Evolutionary conservation across 2,797 vertebrate genomes (phyloP).

Genomic region (Muscicapa striata): DNA sequence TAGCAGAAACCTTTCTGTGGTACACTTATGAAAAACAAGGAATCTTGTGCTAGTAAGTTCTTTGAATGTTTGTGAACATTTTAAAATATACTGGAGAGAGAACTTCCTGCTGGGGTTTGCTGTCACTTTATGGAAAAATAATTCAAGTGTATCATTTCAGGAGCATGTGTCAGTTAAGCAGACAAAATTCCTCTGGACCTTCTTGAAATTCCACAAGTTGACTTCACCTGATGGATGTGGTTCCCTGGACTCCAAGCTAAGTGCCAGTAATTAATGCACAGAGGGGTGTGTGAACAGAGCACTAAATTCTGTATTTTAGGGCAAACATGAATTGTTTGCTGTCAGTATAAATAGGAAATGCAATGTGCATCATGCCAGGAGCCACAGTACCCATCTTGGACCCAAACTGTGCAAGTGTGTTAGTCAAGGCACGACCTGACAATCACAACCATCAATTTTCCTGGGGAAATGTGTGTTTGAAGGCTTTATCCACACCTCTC

Average conservation of each 20-base stretch:
- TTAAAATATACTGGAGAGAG: neutral
- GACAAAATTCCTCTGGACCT: neutral
- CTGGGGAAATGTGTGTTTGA: neutral
- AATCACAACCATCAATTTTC: neutral
- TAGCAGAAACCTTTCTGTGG: neutral
- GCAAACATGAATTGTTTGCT: neutral
- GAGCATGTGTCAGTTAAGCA: neutral
- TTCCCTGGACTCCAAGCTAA: neutral
- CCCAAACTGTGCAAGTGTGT: neutral
- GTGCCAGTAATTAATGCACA: neutral
- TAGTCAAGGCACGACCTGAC: neutral
- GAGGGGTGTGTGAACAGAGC: neutral
- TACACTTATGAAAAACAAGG: neutral
- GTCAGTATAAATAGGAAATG: neutral
- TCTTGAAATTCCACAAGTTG: neutral
- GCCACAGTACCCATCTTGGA: neutral
- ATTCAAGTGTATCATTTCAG: neutral
- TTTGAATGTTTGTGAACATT: neutral
- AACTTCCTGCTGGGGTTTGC: neutral
- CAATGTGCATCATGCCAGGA: neutral
- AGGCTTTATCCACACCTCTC: neutral
- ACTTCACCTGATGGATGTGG: neutral
- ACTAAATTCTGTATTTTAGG: neutral
- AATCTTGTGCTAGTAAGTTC: neutral
- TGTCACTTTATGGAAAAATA: neutral